These are phyloP conservation scores for Heliothis subflexa DNA, from an alignment of 1,140 invertebrate genomes.

Conservation along the genomic window DNA sequence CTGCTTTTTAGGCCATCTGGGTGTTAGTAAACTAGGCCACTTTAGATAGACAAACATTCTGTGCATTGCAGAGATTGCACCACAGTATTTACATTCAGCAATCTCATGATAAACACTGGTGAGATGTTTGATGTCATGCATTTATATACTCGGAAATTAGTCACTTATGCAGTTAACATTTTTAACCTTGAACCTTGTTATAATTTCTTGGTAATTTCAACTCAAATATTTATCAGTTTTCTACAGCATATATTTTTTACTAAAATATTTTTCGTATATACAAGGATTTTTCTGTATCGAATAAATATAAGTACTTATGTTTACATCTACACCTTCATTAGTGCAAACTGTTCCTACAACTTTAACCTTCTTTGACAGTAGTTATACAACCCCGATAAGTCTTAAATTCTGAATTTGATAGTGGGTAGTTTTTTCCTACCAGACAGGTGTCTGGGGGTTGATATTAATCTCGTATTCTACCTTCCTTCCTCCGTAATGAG, in stretches of 20 bases:
- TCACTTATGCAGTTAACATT: no score
- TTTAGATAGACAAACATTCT: not conserved
- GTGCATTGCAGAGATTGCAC: not conserved
- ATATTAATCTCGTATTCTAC: slow-evolving; percentile 51
- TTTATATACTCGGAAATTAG: not conserved
- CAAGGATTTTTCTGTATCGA: no score
- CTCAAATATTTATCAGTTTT: no score
- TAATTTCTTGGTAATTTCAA: no score
- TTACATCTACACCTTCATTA: no score
- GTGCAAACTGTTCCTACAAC: no score
- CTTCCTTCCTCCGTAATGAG: slow-evolving; percentile 62
- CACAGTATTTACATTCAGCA: not conserved
- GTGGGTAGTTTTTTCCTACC: slow-evolving; percentile 12
- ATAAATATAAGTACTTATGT: no score
- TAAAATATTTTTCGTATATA: no score
- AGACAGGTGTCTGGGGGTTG: slow-evolving; percentile 63
- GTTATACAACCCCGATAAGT: not conserved
- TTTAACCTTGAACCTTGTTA: no score
- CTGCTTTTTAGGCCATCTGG: not conserved
- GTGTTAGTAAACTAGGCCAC: slow-evolving; percentile 14
- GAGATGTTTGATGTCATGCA: not conserved
- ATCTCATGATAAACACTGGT: not conserved
- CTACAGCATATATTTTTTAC: no score
- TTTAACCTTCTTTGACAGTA: no score
- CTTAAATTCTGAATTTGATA: not conserved